Conservation (phyloP, 2,888 invertebrate genomes). For the Orthonevra nobilis region DNA sequence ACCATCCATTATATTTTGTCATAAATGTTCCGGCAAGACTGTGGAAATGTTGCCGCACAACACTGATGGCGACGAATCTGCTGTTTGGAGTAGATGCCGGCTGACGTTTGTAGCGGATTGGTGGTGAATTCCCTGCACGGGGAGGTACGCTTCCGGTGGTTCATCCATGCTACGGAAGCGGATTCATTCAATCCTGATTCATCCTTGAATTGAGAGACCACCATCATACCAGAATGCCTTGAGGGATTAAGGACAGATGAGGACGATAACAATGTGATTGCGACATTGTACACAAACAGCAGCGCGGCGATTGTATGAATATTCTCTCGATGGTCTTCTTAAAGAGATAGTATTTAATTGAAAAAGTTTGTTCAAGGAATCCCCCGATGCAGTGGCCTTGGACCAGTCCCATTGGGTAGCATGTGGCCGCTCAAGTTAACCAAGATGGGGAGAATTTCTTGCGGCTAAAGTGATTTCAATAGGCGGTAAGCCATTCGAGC, state of each 20-base stretch:
- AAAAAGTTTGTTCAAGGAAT: constrained; percentile 13
- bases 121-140: constrained; percentile 6
- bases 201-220: constrained; percentile 4
- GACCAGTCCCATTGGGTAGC: constrained; percentile 6
- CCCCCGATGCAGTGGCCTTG: constrained; percentile 9
- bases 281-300: too few relatives aligned
- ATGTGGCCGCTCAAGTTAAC: background rate
- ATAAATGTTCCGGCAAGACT: constrained; percentile 55
- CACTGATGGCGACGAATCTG: constrained; percentile 31
- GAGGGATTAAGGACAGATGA: constrained; percentile 28
- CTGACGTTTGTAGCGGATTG: background rate
- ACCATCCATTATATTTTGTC: constrained; percentile 66
- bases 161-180: constrained; percentile 15
- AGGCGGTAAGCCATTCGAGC: constrained; percentile 12
- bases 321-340: background rate
- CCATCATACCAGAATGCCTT: background rate
- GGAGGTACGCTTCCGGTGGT: constrained; percentile 46
- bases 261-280: too few relatives aligned
- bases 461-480: constrained; percentile 29
- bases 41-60: constrained; percentile 12
- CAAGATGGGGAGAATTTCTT: constrained; percentile 14
- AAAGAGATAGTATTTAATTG: constrained; percentile 36
- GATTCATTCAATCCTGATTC: constrained; percentile 51
- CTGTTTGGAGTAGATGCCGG: constrained; percentile 9
- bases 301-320: background rate